A percentile compares a stretch with the other conserved stretches of the same genome.
Conservation (phyloP, 2,797 vertebrate species). For the Natrix natrix region DNA sequence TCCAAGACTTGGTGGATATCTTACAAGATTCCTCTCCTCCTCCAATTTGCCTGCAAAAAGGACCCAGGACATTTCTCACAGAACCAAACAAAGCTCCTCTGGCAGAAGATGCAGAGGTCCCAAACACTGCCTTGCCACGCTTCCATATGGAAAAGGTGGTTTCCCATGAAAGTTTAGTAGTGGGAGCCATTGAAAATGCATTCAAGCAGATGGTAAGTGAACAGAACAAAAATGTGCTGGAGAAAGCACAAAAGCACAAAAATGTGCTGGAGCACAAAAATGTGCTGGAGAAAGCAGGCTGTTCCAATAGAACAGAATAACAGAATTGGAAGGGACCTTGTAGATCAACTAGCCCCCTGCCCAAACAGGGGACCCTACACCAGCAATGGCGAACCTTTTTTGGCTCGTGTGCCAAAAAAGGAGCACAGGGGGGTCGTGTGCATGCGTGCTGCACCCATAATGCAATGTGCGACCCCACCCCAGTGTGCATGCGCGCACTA, state of each 20-base stretch:
- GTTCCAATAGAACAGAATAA: not conserved
- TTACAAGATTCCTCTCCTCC: slow-evolving; percentile 83
- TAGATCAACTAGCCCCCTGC: too few relatives aligned
- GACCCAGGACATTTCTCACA: slow-evolving; percentile 60
- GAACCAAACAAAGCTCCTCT: slow-evolving; percentile 68
- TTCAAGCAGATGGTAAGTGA: slow-evolving; percentile 91
- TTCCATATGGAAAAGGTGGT: slow-evolving; percentile 93
- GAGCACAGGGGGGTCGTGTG: too few relatives aligned
- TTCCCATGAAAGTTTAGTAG: slow-evolving; percentile 88
- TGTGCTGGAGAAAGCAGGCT: not conserved
- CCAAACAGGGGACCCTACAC: too few relatives aligned
- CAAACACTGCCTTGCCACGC: slow-evolving; percentile 73
- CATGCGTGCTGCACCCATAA: too few relatives aligned
- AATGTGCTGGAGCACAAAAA: too few relatives aligned
- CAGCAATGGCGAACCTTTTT: too few relatives aligned
- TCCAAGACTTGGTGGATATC: slow-evolving; percentile 88
- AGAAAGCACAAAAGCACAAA: too few relatives aligned
- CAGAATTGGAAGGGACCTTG: too few relatives aligned
- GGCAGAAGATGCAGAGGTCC: slow-evolving; percentile 68
- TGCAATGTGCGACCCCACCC: too few relatives aligned
- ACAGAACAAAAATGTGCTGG: not conserved
- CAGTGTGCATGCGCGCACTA: too few relatives aligned
- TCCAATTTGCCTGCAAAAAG: slow-evolving; percentile 83
- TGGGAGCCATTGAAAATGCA: slow-evolving; percentile 94
- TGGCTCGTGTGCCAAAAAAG: too few relatives aligned